Evolutionary conservation across 2,888 invertebrate species (phyloP).

Genomic region (Oscheius sp.): DNA sequence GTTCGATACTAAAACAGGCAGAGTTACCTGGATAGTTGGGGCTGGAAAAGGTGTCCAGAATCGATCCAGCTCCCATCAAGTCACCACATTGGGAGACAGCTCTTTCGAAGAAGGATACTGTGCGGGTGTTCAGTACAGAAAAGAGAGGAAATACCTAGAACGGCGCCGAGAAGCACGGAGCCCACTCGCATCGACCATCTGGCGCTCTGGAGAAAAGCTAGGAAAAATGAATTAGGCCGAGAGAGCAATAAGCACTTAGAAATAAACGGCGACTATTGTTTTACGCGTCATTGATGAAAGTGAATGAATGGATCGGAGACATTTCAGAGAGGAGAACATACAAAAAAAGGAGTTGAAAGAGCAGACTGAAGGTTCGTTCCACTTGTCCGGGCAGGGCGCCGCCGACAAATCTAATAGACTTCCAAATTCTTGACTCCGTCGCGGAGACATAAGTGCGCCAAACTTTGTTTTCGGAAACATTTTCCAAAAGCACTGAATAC

Average conservation of each 20-base stretch:
- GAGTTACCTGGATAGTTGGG: constrained; percentile 24
- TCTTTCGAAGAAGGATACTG: not conserved
- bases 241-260: too few species aligned
- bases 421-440: constrained; percentile 29
- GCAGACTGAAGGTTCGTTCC: too few species aligned
- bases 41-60: constrained; percentile 29
- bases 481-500: not conserved
- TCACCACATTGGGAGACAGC: constrained; percentile 22
- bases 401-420: constrained; percentile 27
- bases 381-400: not conserved
- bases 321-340: too few species aligned
- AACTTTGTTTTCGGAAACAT: constrained; percentile 10
- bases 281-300: too few species aligned
- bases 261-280: too few species aligned
- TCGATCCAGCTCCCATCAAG: constrained; percentile 23
- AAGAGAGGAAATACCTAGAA: constrained; percentile 8
- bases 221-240: too few species aligned
- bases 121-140: not conserved
- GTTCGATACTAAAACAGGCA: too few species aligned
- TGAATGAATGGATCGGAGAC: too few species aligned
- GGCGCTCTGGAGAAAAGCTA: constrained; percentile 1
- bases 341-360: too few species aligned
- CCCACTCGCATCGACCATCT: constrained; percentile 34
- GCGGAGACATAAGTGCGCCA: constrained; percentile 6
- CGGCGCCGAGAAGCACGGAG: constrained; percentile 24